A percentile compares a stretch with the other conserved stretches of the same genome.
phyloP scores from a whole-genome alignment of 2,797 vertebrate genomes.

The Mycteria americana region DNA sequence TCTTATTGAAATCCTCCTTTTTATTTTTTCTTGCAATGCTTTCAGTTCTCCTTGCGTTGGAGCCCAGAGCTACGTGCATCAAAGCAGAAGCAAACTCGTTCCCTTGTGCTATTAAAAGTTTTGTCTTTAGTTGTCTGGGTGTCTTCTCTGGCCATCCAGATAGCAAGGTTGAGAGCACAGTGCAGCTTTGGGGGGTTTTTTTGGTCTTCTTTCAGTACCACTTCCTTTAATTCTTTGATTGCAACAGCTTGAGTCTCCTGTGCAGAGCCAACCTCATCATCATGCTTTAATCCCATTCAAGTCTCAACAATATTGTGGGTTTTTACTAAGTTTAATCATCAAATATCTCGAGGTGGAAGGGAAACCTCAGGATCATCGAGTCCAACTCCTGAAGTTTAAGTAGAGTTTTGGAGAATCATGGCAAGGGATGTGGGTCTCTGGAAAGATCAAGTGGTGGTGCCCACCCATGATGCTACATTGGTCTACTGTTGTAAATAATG shows the following conservation, averaged over 20 bases:
- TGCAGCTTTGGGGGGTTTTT: background rate
- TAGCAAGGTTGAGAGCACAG: background rate
- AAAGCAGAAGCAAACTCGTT: background rate
- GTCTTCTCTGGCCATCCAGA: background rate
- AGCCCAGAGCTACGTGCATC: background rate
- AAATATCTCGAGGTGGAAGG: background rate
- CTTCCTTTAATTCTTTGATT: background rate
- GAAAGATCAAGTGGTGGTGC: background rate
- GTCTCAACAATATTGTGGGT: background rate
- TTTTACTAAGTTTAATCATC: no score
- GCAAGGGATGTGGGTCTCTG: background rate
- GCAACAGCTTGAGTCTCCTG: background rate
- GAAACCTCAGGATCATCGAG: background rate
- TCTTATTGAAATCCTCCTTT: background rate
- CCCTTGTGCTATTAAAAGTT: no score
- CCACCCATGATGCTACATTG: accelerated
- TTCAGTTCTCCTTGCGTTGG: background rate
- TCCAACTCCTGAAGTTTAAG: no score
- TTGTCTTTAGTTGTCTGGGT: background rate
- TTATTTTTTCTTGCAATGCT: background rate
- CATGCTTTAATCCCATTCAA: accelerated
- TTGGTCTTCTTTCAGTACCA: background rate
- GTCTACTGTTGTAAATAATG: background rate
- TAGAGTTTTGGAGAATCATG: background rate
- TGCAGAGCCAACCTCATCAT: background rate